These are phyloP conservation scores for Trachythela sp. DNA, from an alignment of 64 coral and sea anemone genomes.

Conservation along the genomic window DNA sequence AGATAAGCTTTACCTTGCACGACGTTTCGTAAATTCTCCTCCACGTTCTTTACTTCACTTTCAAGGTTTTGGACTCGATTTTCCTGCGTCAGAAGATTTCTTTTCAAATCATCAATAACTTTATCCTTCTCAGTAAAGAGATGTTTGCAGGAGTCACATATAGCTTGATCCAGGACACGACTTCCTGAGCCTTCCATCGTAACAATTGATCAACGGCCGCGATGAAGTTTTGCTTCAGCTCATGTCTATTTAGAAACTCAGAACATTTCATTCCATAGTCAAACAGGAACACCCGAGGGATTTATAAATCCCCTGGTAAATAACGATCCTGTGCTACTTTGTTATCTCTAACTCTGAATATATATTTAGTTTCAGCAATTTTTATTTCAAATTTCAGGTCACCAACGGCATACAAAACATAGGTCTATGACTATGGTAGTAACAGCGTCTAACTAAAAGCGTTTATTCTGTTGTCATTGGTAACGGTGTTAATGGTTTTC, in stretches of 20 bases:
- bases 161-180: background rate
- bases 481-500: background rate
- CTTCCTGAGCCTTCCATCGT: background rate
- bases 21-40: background rate
- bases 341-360: background rate
- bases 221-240: no score
- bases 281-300: background rate
- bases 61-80: background rate
- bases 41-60: background rate
- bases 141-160: background rate
- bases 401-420: background rate
- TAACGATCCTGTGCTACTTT: no score
- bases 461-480: conserved; percentile 1
- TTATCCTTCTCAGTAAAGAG: background rate
- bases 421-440: background rate
- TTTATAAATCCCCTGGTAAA: background rate
- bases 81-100: background rate
- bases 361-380: background rate
- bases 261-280: background rate
- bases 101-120: conserved; percentile 1
- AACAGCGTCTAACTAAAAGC: background rate
- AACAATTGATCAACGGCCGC: no score
- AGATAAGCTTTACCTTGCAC: background rate
- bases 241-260: background rate
- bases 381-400: background rate